Evolutionary conservation across 2,888 invertebrate species (phyloP).

Genomic region (Schizaphis graminum): DNA sequence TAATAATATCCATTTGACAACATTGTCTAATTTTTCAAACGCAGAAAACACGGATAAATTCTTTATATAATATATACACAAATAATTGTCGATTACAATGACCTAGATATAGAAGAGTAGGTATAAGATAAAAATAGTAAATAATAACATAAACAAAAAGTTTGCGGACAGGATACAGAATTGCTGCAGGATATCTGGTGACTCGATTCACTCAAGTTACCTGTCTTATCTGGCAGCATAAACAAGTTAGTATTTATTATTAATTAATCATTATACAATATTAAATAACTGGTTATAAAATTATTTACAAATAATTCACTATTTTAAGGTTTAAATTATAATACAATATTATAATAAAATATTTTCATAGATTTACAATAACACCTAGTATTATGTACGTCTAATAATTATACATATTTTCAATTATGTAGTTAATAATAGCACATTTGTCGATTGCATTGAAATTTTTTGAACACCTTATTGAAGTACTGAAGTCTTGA

Average conservation of each 20-base stretch:
- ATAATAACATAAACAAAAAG: background rate
- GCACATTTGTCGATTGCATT: background rate
- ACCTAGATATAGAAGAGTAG: background rate
- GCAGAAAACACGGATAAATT: background rate
- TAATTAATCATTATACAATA: background rate
- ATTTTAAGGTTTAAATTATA: background rate
- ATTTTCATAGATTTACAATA: background rate
- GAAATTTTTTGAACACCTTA: background rate
- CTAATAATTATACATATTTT: background rate
- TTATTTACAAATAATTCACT: background rate
- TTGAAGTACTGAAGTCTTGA: background rate
- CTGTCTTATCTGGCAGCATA: background rate
- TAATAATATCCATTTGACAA: background rate
- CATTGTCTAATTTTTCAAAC: background rate
- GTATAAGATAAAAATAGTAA: background rate
- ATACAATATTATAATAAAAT: background rate
- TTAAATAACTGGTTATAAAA: background rate
- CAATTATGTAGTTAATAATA: background rate
- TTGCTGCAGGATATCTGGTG: background rate
- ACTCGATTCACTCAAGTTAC: background rate
- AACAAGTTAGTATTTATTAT: background rate
- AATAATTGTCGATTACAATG: conserved; percentile 11
- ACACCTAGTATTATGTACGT: too few relatives aligned
- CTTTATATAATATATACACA: background rate
- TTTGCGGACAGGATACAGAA: background rate